A percentile compares a stretch with the other conserved stretches of the same genome.
phyloP scores from a whole-genome alignment of 1,140 invertebrate species.

The Drosophila dunni region DNA sequence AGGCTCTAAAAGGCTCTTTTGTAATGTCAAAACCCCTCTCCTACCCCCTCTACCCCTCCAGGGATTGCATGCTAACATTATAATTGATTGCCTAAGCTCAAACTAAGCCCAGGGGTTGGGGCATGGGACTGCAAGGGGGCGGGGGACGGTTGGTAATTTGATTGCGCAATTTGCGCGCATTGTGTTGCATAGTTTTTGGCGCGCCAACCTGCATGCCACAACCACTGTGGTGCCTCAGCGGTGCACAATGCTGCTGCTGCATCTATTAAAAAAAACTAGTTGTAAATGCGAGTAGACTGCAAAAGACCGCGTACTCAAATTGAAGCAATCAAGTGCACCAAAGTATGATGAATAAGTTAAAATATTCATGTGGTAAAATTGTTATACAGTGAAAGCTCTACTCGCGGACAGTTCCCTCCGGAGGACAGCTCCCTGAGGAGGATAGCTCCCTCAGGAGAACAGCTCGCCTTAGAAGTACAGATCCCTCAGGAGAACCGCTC shows the following conservation, averaged over 20 bases:
- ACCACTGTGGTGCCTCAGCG: background rate
- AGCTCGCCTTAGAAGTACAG: too few relatives aligned
- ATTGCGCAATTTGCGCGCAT: slow-evolving; percentile 81
- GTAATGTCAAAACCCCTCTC: slow-evolving; percentile 39
- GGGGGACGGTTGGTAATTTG: slow-evolving; percentile 64
- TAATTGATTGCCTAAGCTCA: slow-evolving; percentile 80
- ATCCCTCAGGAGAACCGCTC: too few relatives aligned
- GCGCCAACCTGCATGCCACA: slow-evolving; percentile 56
- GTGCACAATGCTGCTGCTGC: slow-evolving; percentile 7
- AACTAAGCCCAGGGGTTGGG: background rate
- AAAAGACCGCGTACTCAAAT: too few relatives aligned
- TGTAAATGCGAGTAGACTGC: too few relatives aligned
- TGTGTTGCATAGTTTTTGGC: slow-evolving; percentile 83
- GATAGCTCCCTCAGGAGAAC: too few relatives aligned
- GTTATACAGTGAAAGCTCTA: too few relatives aligned
- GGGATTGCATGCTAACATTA: slow-evolving; percentile 78
- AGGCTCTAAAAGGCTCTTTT: slow-evolving; percentile 66
- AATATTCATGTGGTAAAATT: too few relatives aligned
- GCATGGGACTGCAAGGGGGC: background rate
- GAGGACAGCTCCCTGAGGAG: too few relatives aligned
- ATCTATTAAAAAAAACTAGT: background rate
- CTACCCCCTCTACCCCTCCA: slow-evolving; percentile 42
- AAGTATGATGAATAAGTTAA: too few relatives aligned
- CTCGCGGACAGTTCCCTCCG: too few relatives aligned
- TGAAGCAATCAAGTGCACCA: too few relatives aligned